A percentile compares a stretch with the other conserved stretches of the same genome.
These are phyloP conservation scores for Smittia sp. DNA, from an alignment of 2,888 invertebrate genomes.

Conservation along the genomic window DNA sequence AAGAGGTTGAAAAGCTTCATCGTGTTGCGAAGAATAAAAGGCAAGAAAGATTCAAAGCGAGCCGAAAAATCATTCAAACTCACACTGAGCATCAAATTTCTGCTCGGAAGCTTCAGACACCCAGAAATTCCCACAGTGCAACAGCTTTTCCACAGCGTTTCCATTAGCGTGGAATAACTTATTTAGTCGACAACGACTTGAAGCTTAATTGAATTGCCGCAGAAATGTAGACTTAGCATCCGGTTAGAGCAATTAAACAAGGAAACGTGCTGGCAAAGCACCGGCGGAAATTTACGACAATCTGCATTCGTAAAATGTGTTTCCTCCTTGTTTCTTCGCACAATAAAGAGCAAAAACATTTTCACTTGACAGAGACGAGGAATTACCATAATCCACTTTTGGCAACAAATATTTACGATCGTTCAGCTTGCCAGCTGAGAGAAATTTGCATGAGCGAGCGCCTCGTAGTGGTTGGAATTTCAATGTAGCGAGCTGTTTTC, in stretches of 20 bases:
- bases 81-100: too few species aligned
- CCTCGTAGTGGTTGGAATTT: neutral
- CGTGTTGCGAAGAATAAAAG: too few species aligned
- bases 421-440: neutral
- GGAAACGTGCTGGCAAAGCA: neutral
- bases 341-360: neutral
- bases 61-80: too few species aligned
- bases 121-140: too few species aligned
- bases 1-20: too few species aligned
- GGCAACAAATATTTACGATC: conserved; percentile 8
- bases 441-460: too few species aligned
- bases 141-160: too few species aligned
- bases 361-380: neutral
- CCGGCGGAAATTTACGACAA: neutral
- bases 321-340: neutral
- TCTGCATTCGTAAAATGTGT: conserved; percentile 3
- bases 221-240: conserved; percentile 17
- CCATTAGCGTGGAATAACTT: too few species aligned
- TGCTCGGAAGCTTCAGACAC: too few species aligned
- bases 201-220: conserved; percentile 34
- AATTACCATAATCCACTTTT: conserved; percentile 23
- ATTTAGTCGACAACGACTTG: neutral
- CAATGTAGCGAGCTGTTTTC: conserved; percentile 44
- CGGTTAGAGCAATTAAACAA: neutral
- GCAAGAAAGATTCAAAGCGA: too few species aligned